Evolutionary conservation across 2,888 invertebrate genomes (phyloP).

Genomic region (Pharmacophagus antenor): DNA sequence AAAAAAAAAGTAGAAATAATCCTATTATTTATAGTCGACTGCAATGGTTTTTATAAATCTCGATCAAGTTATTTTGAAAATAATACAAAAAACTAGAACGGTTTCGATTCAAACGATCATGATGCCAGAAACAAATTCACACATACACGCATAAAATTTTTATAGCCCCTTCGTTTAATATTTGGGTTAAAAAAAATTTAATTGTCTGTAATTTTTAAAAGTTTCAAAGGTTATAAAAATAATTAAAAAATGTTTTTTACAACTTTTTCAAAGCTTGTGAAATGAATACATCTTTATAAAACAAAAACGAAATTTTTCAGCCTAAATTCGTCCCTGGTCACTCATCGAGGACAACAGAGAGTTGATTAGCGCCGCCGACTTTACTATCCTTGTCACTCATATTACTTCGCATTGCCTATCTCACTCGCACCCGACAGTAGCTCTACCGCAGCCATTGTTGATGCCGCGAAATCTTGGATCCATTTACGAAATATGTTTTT

Average conservation of each 20-base stretch:
- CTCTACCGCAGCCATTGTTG: slow-evolving; percentile 42
- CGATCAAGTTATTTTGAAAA: too few relatives aligned
- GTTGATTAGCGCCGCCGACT: slow-evolving; percentile 64
- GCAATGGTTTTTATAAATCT: too few relatives aligned
- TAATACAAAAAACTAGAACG: too few relatives aligned
- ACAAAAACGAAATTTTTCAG: slow-evolving; percentile 30
- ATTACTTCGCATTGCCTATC: slow-evolving; percentile 23
- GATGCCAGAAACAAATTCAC: too few relatives aligned
- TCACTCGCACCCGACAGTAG: slow-evolving; percentile 28
- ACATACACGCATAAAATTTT: too few relatives aligned
- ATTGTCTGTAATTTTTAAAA: not conserved
- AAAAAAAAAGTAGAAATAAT: too few relatives aligned
- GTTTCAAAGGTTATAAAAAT: too few relatives aligned
- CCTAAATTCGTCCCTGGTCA: slow-evolving; percentile 45
- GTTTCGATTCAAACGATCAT: too few relatives aligned
- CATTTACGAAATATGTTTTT: slow-evolving; percentile 35
- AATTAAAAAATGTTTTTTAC: not conserved
- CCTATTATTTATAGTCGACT: too few relatives aligned
- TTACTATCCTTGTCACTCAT: slow-evolving; percentile 35
- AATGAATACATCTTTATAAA: not conserved
- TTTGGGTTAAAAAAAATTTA: not conserved
- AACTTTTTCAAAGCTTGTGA: not conserved
- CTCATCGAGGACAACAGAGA: slow-evolving; percentile 56
- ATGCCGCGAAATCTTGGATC: slow-evolving; percentile 35
- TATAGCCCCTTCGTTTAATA: too few relatives aligned